Evolutionary conservation across 2,113 vertebrate species (phyloP).

Genomic region (Protobothrops mucrosquamatus): DNA sequence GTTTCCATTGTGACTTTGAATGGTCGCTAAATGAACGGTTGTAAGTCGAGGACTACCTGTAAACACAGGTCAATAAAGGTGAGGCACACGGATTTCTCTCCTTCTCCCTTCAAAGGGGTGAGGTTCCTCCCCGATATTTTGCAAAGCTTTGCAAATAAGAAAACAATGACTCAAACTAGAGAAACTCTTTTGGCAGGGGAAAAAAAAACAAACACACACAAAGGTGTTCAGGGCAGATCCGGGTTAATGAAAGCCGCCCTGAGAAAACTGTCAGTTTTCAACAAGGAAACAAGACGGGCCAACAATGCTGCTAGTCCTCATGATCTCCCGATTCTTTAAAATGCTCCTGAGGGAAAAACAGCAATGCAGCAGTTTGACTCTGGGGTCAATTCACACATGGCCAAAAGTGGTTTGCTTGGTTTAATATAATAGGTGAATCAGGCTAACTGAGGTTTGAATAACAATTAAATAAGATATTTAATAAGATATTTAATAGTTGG

Average conservation of each 20-base stretch:
- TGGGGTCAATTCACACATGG: not conserved
- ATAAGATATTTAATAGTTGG: not conserved
- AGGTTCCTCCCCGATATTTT: not conserved
- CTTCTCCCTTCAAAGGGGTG: not conserved
- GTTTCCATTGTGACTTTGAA: not conserved
- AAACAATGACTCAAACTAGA: not conserved
- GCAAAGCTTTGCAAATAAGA: not conserved
- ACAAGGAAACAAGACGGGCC: not conserved
- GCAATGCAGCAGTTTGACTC: not conserved
- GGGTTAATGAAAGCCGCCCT: not conserved
- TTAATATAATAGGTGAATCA: not conserved
- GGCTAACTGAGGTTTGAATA: not conserved
- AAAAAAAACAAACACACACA: too few relatives aligned
- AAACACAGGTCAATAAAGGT: not conserved
- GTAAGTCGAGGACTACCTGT: not conserved
- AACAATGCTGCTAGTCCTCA: not conserved
- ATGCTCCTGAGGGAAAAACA: not conserved
- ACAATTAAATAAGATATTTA: not conserved
- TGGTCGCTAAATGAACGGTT: not conserved
- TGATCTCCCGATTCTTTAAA: not conserved
- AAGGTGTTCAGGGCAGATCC: not conserved
- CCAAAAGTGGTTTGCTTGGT: not conserved
- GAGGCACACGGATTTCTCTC: not conserved
- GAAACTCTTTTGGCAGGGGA: not conserved
- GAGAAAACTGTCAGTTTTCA: not conserved